These are phyloP conservation scores for Cephus pulcher DNA, from an alignment of 2,888 invertebrate genomes.

Conservation along the genomic window DNA sequence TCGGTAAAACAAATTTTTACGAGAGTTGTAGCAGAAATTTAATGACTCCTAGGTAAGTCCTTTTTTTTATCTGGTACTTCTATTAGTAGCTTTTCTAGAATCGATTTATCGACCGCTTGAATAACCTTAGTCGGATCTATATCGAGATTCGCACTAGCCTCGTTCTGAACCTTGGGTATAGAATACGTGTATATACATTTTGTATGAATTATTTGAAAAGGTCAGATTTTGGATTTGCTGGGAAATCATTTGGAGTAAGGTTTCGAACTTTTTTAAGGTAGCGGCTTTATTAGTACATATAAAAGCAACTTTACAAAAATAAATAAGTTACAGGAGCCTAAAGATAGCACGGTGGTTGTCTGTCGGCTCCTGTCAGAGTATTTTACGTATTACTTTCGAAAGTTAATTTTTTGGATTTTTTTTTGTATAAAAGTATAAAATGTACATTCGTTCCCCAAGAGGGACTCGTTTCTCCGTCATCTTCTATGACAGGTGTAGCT, in stretches of 20 bases:
- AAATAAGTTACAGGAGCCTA: slow-evolving; percentile 61
- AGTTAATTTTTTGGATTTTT: not conserved
- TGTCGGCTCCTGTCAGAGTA: not conserved
- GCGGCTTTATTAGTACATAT: slow-evolving; percentile 62
- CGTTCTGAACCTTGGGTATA: not conserved
- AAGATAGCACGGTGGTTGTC: not conserved
- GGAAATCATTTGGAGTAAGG: not conserved
- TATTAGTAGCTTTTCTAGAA: slow-evolving; percentile 26
- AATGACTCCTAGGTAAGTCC: not conserved
- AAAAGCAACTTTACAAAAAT: slow-evolving; percentile 49
- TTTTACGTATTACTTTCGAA: not conserved
- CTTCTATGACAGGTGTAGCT: not conserved
- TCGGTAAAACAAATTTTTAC: not conserved
- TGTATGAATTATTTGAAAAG: not conserved
- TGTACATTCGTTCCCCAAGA: not conserved
- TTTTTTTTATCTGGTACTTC: not conserved
- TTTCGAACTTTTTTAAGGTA: slow-evolving; percentile 35
- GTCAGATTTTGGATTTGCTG: not conserved
- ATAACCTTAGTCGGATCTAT: slow-evolving; percentile 38
- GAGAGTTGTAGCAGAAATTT: not conserved
- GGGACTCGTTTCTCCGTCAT: not conserved
- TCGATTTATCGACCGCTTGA: slow-evolving; percentile 60
- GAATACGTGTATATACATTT: not conserved
- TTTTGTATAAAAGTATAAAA: not conserved
- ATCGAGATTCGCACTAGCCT: not conserved